phyloP scores from a whole-genome alignment of 2,888 invertebrate genomes.

The Allygus modestus region DNA sequence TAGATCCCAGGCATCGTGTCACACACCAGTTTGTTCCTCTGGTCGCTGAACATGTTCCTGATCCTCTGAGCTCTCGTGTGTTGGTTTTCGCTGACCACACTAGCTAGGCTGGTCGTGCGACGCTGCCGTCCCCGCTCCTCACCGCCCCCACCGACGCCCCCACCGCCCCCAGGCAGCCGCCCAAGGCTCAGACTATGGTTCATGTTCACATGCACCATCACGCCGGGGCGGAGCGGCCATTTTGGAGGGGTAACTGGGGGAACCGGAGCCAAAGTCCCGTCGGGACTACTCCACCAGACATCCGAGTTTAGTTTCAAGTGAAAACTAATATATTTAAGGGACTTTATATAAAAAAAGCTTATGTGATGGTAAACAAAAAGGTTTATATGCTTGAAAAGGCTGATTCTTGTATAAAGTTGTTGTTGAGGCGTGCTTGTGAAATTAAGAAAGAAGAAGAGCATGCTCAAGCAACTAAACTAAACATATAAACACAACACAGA shows the following conservation, averaged over 20 bases:
- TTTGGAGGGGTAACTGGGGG: conserved; percentile 79
- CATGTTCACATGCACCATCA: conserved; percentile 91
- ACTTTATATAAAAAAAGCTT: neutral
- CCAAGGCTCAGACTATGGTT: conserved; percentile 72
- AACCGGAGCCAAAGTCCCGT: conserved; percentile 67
- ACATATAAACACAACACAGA: too few relatives aligned
- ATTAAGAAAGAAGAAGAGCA: neutral
- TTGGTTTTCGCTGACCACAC: conserved; percentile 70
- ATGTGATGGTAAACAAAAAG: too few relatives aligned
- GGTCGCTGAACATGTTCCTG: conserved; percentile 71
- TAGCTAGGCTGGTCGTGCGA: conserved; percentile 67
- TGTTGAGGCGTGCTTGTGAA: neutral
- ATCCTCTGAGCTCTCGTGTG: conserved; percentile 71
- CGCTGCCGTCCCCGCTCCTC: conserved; percentile 62
- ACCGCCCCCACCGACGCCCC: conserved; percentile 63
- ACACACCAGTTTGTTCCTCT: too few relatives aligned
- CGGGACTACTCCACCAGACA: conserved; percentile 32
- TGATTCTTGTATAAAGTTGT: neutral
- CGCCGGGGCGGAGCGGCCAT: conserved; percentile 94
- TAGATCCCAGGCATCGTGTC: conserved; percentile 76
- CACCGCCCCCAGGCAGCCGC: conserved; percentile 64
- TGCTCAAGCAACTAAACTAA: neutral
- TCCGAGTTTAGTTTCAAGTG: conserved; percentile 7
- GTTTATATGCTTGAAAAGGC: neutral
- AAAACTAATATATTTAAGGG: neutral